phyloP scores from a whole-genome alignment of 1,140 invertebrate genomes.

The Ruditapes philippinarum region DNA sequence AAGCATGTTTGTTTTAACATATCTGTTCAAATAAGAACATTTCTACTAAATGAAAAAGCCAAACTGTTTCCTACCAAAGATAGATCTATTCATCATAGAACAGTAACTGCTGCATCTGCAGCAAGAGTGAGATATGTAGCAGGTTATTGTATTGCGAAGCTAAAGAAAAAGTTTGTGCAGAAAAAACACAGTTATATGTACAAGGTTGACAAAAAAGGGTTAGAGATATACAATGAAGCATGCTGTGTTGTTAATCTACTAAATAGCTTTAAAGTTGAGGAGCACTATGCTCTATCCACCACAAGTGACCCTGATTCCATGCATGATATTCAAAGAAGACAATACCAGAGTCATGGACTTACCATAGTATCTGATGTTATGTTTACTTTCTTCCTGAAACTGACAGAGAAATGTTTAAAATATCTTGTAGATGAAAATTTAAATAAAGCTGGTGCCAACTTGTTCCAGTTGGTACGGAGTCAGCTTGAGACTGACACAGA shows the following conservation, averaged over 20 bases:
- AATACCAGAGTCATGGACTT: neutral
- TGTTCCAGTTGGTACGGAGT: too few species aligned
- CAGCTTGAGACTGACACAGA: too few species aligned
- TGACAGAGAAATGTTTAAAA: neutral
- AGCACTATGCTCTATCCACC: neutral
- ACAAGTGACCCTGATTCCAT: neutral
- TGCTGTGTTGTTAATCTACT: neutral
- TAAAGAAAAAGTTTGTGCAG: neutral
- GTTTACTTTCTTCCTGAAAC: neutral
- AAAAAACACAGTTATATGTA: neutral
- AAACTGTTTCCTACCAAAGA: neutral
- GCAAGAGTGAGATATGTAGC: neutral
- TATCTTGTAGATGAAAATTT: neutral
- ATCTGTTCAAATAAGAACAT: neutral
- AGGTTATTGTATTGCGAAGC: neutral
- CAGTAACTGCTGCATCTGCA: neutral
- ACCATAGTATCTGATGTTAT: neutral
- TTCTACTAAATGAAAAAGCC: neutral
- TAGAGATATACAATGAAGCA: neutral
- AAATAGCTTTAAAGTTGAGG: neutral
- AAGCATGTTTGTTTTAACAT: neutral
- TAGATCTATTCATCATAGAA: neutral
- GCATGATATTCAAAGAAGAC: neutral
- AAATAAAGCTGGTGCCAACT: neutral
- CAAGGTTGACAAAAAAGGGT: neutral